phyloP scores from a whole-genome alignment of 2,113 vertebrate genomes.

The Gymnocephalus cernua region DNA sequence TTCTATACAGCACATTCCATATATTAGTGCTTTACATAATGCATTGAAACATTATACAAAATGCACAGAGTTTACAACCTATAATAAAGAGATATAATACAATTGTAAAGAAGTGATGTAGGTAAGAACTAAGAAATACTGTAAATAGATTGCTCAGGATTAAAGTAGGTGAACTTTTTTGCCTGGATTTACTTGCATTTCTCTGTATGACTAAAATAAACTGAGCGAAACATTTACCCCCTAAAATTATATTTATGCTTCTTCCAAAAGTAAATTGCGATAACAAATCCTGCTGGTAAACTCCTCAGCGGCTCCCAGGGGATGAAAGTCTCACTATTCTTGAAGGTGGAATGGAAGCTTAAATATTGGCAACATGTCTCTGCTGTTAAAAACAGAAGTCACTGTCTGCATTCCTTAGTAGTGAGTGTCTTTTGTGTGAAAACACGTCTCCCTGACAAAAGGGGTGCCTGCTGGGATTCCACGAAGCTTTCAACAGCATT shows the following conservation, averaged over 20 bases:
- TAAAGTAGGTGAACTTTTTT: too few relatives aligned
- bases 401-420: constrained; percentile 48
- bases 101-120: too few relatives aligned
- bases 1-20: too few relatives aligned
- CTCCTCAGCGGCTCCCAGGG: not conserved
- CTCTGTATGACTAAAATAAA: not conserved
- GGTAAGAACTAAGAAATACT: too few relatives aligned
- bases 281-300: not conserved
- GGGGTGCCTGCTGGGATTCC: constrained; percentile 15
- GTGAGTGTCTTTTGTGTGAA: constrained; percentile 24
- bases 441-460: constrained; percentile 21
- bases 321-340: not conserved
- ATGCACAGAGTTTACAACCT: too few relatives aligned
- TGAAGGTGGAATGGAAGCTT: not conserved
- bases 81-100: too few relatives aligned
- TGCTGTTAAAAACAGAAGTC: not conserved
- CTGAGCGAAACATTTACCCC: not conserved
- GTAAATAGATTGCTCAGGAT: too few relatives aligned
- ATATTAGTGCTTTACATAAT: too few relatives aligned
- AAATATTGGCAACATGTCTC: not conserved
- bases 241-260: not conserved
- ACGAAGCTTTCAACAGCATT: not conserved
- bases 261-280: not conserved
- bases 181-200: too few relatives aligned
- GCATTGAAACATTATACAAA: too few relatives aligned